Conservation (phyloP, 2,797 vertebrate species). For the Craterocephalus amniculus region DNA sequence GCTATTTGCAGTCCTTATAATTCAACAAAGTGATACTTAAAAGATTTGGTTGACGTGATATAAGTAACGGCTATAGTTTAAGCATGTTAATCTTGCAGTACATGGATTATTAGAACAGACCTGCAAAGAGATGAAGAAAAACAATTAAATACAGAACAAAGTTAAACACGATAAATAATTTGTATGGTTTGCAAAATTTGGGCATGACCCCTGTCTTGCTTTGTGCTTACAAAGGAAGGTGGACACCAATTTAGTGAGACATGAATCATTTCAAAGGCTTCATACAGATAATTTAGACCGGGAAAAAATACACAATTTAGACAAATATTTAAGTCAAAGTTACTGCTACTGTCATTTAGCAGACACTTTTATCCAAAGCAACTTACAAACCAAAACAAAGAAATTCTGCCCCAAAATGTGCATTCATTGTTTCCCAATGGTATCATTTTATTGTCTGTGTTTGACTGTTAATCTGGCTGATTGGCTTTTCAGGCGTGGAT, state of each 20-base stretch:
- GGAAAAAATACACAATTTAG: neutral
- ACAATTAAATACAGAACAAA: neutral
- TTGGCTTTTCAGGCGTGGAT: constrained; percentile 74
- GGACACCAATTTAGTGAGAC: neutral
- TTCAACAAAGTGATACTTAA: neutral
- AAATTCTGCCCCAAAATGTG: neutral
- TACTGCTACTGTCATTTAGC: too few species aligned
- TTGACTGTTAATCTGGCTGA: constrained; percentile 49
- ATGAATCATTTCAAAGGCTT: constrained; percentile 2
- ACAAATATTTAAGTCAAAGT: neutral
- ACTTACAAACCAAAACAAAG: neutral
- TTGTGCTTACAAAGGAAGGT: neutral
- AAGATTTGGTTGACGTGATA: neutral
- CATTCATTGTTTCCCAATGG: constrained; percentile 5
- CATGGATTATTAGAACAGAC: neutral
- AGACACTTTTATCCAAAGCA: too few species aligned
- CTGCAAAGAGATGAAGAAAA: neutral
- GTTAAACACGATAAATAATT: neutral
- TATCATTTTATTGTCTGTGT: constrained; percentile 8
- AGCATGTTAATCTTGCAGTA: neutral
- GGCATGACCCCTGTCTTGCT: neutral
- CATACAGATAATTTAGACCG: neutral
- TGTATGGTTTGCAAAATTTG: neutral
- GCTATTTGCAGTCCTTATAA: neutral
- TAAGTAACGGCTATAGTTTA: neutral